Evolutionary conservation across 2,888 invertebrate species (phyloP).

Genomic region (Adelognathus sp.): DNA sequence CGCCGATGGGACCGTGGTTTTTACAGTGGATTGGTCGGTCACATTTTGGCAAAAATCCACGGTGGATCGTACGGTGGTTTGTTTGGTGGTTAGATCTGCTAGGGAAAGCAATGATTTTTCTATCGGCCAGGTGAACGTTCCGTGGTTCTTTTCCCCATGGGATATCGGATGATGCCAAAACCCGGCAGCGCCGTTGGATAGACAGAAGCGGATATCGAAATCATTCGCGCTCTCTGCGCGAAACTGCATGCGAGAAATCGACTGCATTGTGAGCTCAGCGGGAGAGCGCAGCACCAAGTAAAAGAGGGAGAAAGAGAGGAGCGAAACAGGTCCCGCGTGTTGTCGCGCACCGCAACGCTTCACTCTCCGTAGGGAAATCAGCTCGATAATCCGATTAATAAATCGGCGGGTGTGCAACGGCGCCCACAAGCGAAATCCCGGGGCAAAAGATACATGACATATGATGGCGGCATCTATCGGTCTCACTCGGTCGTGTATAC

Average conservation of each 20-base stretch:
- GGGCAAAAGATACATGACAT: constrained; percentile 15
- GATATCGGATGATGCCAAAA: constrained; percentile 12
- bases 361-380: constrained; percentile 79
- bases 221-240: constrained; percentile 35
- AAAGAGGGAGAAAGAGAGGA: neutral
- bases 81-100: too few relatives aligned
- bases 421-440: constrained; percentile 46
- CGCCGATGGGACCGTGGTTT: too few relatives aligned
- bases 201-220: too few relatives aligned
- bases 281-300: neutral
- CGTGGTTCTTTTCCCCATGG: neutral
- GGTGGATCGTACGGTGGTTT: too few relatives aligned
- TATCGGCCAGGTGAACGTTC: constrained; percentile 8
- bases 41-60: too few relatives aligned
- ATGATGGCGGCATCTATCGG: neutral
- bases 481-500: neutral
- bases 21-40: too few relatives aligned
- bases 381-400: constrained; percentile 80
- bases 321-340: constrained; percentile 1
- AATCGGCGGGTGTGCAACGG: constrained; percentile 74
- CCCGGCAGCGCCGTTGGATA: neutral
- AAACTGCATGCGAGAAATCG: constrained; percentile 40
- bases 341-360: constrained; percentile 57
- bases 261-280: neutral
- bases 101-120: too few relatives aligned